Conservation (phyloP, 2,888 invertebrate species). For the Mylabris sibirica region DNA sequence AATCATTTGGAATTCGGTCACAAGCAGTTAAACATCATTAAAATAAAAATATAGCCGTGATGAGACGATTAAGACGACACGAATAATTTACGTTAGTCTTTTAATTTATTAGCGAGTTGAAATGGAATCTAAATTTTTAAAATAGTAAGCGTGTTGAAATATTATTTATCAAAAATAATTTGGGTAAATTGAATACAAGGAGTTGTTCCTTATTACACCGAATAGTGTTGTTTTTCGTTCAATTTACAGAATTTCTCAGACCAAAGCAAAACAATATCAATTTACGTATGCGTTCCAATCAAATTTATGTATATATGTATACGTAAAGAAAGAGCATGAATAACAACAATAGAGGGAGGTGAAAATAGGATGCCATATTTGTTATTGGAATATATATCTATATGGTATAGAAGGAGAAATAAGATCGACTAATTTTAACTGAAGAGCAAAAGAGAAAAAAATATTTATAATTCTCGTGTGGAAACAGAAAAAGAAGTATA, state of each 20-base stretch:
- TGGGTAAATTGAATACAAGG: neutral
- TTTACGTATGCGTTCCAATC: conserved; percentile 45
- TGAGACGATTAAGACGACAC: conserved; percentile 16
- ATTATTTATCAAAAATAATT: neutral
- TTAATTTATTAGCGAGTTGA: neutral
- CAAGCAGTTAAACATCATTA: conserved; percentile 47
- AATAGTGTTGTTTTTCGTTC: conserved; percentile 38
- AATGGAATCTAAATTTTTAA: neutral
- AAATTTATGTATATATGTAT: conserved; percentile 34
- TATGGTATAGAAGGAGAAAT: conserved; percentile 39
- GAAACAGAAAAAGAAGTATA: conserved; percentile 49
- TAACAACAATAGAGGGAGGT: conserved; percentile 39
- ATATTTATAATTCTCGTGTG: conserved; percentile 60
- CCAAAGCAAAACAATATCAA: conserved; percentile 44
- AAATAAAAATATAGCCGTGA: conserved; percentile 31
- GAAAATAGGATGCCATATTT: conserved; percentile 37
- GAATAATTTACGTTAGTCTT: conserved; percentile 21
- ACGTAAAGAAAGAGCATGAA: conserved; percentile 35
- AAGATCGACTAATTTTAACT: conserved; percentile 53
- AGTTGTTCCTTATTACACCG: conserved; percentile 6
- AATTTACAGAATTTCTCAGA: conserved; percentile 42
- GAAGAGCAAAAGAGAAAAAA: conserved; percentile 53
- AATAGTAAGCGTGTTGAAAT: no score
- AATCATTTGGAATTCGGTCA: conserved; percentile 43
- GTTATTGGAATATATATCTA: conserved; percentile 21